Evolutionary conservation across 1,140 invertebrate species (phyloP), one percentile per base, ranked within the genome.

Genomic region (Campodea augens): DNA sequence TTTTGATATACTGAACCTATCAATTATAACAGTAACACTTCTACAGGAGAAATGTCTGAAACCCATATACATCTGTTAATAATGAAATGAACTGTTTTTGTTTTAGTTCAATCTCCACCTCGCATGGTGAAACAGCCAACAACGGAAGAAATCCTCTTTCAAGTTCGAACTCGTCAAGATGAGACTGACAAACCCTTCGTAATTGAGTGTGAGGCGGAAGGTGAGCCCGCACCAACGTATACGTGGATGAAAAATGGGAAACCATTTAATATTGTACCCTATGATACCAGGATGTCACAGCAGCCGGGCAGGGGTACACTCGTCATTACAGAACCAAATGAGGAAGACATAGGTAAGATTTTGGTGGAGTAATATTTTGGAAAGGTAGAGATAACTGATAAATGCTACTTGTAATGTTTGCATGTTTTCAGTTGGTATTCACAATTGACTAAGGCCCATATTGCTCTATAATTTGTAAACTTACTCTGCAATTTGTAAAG

Each of bases 171-270:
- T 56, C 55, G 63, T 41, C 71, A 72, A 51, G 78, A 76, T 52
- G 85, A 91, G 68, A 85, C 82, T 61, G 83, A 91, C 60, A 90
- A 88, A 64, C 88, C 88, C 38, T 91, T 93, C 65, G 76, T 88
- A 49, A 87, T 93, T 51, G 88, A 93, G 64, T 93, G 89, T 57
- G 87, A 92, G 65, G 88, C 89, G 13, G 82, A 86, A 62, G 87
- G 85, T 53, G 83, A 90, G 66, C 89, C 87, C 18, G 75, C 77
- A 44, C 85, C 86, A 37, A 79, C 73, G 81, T 97, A 96, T 65
- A 69, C 71, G 54, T 98, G 93, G 93, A 78, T 85, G 43, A 97
- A 97, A 63, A 95, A 98, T 69, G 90, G 90, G 41, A 85, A 90
- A 52, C 69, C 78, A 12, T 97, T 83, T 63, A 74, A 87, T 51